Evolutionary conservation across 2,113 vertebrate genomes (phyloP), one percentile per base, ranked within the genome.

Genomic region (Leucosticte australis): DNA sequence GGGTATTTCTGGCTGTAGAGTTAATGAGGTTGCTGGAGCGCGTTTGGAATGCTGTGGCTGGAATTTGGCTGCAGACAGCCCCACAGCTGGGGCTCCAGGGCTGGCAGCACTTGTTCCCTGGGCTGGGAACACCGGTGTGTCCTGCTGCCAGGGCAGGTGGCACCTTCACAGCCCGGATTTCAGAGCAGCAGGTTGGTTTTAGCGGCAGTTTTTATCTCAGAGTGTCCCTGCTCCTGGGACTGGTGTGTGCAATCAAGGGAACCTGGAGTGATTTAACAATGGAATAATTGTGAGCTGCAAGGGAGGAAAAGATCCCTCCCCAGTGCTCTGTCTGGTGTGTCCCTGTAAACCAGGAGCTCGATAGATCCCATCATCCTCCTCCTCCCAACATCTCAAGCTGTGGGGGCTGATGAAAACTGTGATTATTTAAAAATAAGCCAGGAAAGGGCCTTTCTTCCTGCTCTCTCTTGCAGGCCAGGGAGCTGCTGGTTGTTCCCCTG

Each of bases 81-180:
- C n/a, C 12, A 0, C 19, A 59, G 42, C 13, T 67, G 81, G 24
- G 28, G 49, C 8, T 31, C 13, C 50, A 50, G 52, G 33, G 0
- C 11, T 35, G 56, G 42, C 15, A 9, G 14, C 30, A 9, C 7
- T 65, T 0, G 1, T 64, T 71, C 59, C 46, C 11, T 8, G 30
- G 37, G 44, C 41, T 1, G 1, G 77, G 35, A 33, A 2, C 15
- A 7, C 13, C 6, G 0, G 7, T 2, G 21, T 74, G 44, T 13
- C 14, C 75, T 39, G 74, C 23, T 78, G 18, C 27, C 26, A 2
- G 47, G 7, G 37, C 59, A 62, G 59, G 59, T 28, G 59, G 35
- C 37, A 11, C 42, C 53, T 13, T 20, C 77, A 8, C 0, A 47
- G 46, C 47, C 30, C 0, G 1, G 0, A 4, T 35, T 60, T 15